phyloP scores from a whole-genome alignment of 2,113 vertebrate genomes.

The Barnardius zonarius region DNA sequence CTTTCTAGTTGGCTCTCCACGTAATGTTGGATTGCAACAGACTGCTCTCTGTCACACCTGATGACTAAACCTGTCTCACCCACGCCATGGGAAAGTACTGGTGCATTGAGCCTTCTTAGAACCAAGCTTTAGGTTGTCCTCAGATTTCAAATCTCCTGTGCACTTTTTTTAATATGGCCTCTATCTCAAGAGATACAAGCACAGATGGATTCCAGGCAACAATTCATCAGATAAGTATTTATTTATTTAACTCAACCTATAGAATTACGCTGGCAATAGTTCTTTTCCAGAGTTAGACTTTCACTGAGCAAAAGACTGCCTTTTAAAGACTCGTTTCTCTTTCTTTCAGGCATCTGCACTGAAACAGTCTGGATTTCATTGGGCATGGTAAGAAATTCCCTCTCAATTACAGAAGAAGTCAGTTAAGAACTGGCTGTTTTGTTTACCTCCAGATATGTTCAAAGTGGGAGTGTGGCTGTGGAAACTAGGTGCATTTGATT shows the following conservation, averaged over 20 bases:
- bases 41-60: constrained; percentile 45
- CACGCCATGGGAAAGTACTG: constrained; percentile 31
- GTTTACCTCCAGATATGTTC: not conserved
- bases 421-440: not conserved
- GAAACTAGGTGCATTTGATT: not conserved
- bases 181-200: constrained; percentile 69
- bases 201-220: constrained; percentile 71
- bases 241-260: constrained; percentile 71
- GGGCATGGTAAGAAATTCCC: constrained; percentile 53
- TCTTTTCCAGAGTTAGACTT: constrained; percentile 28
- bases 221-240: constrained; percentile 72
- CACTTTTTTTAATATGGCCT: constrained; percentile 50
- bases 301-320: not conserved
- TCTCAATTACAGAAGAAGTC: constrained; percentile 5
- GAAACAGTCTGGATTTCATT: constrained; percentile 52
- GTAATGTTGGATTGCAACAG: constrained; percentile 36
- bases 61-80: constrained; percentile 52
- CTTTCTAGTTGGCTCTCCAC: constrained; percentile 43
- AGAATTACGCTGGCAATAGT: constrained; percentile 48
- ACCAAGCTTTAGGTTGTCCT: constrained; percentile 61
- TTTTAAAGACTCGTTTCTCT: constrained; percentile 51
- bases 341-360: constrained; percentile 41
- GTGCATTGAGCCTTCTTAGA: constrained; percentile 50
- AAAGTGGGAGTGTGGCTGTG: not conserved
- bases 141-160: constrained; percentile 60